A percentile compares a stretch with the other conserved stretches of the same genome.
Conservation (phyloP, 2,888 invertebrate genomes). For the Gandaritis pyraliata region DNA sequence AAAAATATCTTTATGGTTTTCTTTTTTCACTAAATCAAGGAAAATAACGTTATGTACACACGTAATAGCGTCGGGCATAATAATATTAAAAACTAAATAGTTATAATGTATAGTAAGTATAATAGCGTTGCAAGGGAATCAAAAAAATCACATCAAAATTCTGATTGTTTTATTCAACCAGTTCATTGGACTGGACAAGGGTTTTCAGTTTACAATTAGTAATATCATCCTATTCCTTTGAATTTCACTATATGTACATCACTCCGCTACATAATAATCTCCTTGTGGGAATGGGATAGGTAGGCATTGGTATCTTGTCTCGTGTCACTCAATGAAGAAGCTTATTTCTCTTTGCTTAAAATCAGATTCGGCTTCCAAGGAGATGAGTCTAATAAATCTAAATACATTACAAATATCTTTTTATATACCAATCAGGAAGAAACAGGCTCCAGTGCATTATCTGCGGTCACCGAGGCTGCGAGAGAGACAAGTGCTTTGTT, state of each 20-base stretch:
- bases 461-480: conserved; percentile 54
- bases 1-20: too few species aligned
- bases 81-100: too few species aligned
- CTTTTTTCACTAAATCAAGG: too few species aligned
- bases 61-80: too few species aligned
- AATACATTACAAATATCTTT: too few species aligned
- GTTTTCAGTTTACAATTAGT: conserved; percentile 46
- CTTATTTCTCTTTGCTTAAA: too few species aligned
- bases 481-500: too few species aligned
- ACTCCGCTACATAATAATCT: conserved; percentile 48
- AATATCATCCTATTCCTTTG: conserved; percentile 48
- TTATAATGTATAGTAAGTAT: too few species aligned
- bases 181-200: conserved; percentile 63
- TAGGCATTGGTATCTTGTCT: conserved; percentile 1
- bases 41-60: too few species aligned
- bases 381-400: too few species aligned
- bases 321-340: conserved; percentile 56
- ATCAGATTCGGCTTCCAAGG: too few species aligned
- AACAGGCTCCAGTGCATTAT: conserved; percentile 34
- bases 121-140: conserved; percentile 48
- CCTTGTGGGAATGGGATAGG: conserved; percentile 46
- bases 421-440: too few species aligned
- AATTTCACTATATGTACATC: conserved; percentile 69
- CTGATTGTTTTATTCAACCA: conserved; percentile 71
- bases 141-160: conserved; percentile 71